Percentiles rank a stretch among this genome's conserved stretches.
phyloP scores from a whole-genome alignment of 2,888 invertebrate genomes.

The Pilophorus perplexus region DNA sequence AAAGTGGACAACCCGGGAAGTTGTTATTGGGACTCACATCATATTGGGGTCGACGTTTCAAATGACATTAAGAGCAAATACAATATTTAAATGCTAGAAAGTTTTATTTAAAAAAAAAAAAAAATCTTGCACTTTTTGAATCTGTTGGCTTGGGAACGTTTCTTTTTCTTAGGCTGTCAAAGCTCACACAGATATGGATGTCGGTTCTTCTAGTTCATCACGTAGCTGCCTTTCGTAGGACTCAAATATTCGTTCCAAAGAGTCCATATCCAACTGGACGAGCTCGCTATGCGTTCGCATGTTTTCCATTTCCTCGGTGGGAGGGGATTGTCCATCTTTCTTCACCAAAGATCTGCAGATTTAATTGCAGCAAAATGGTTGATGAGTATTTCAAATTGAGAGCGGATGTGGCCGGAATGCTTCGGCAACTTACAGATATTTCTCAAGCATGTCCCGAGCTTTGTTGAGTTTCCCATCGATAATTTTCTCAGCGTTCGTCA shows the following conservation, averaged over 20 bases:
- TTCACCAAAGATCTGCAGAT: too few species aligned
- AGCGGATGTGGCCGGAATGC: too few species aligned
- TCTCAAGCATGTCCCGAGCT: not conserved
- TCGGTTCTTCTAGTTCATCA: constrained; percentile 11
- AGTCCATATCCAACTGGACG: constrained; percentile 20
- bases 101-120: too few species aligned
- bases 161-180: too few species aligned
- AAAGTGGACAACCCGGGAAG: too few species aligned
- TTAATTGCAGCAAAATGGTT: not conserved
- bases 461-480: not conserved
- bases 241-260: constrained; percentile 9
- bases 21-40: too few species aligned
- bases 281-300: not conserved
- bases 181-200: too few species aligned
- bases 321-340: not conserved
- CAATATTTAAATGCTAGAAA: too few species aligned
- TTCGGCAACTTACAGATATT: constrained; percentile 6
- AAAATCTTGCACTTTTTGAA: too few species aligned
- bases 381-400: not conserved
- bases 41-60: too few species aligned
- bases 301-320: constrained; percentile 8
- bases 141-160: too few species aligned
- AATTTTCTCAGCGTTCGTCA: constrained; percentile 11
- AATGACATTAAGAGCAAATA: too few species aligned
- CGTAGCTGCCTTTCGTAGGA: constrained; percentile 16